Percentiles rank a stretch among this genome's conserved stretches.
Conservation (phyloP, 2,113 vertebrate species). For the Urocitellus parryii region DNA sequence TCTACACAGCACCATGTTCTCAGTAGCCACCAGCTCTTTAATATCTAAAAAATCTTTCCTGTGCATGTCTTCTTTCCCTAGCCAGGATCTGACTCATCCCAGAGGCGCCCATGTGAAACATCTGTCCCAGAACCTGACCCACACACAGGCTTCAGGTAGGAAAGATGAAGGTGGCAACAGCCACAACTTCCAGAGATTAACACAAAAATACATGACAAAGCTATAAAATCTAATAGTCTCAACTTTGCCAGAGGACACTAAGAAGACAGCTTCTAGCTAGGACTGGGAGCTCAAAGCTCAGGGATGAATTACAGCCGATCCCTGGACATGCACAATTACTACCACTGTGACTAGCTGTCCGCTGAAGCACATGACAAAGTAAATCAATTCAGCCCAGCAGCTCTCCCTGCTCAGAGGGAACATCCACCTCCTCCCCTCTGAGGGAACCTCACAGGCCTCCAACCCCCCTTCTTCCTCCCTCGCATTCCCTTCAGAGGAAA, state of each 20-base stretch:
- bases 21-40: neutral
- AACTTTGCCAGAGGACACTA: neutral
- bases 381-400: neutral
- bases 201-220: neutral
- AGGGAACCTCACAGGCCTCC: slow-evolving; percentile 10
- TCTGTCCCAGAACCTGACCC: neutral
- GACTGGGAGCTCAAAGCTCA: neutral
- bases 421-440: neutral
- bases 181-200: neutral
- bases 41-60: neutral
- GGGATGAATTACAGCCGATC: neutral
- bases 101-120: neutral
- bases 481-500: slow-evolving; percentile 53
- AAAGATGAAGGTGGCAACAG: neutral
- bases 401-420: neutral
- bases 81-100: neutral
- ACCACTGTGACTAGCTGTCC: neutral
- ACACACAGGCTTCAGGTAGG: neutral
- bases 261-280: neutral
- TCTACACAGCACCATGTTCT: neutral
- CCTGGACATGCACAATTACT: neutral
- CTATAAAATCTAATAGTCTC: neutral
- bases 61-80: neutral
- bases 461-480: neutral
- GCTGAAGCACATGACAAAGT: neutral